A percentile compares a stretch with the other conserved stretches of the same genome.
phyloP scores from a whole-genome alignment of 1,140 invertebrate genomes.

The Drosophila hydei region DNA sequence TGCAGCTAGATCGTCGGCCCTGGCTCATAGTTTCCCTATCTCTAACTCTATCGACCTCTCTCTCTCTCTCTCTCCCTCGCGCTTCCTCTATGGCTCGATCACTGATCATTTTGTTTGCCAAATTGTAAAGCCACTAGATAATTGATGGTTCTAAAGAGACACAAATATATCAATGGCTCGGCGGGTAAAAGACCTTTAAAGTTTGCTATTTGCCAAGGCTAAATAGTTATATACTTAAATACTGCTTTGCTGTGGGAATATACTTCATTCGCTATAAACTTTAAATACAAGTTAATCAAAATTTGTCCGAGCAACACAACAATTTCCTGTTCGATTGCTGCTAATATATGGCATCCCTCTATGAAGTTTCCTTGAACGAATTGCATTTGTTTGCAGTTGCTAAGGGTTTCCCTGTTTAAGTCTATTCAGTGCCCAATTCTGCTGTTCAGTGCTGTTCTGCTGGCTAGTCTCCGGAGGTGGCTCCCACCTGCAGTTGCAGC shows the following conservation, averaged over 20 bases:
- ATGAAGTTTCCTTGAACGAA: too few relatives aligned
- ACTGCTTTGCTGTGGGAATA: conserved; percentile 6
- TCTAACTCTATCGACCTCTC: background rate
- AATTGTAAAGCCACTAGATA: conserved; percentile 39
- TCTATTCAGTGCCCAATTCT: too few relatives aligned
- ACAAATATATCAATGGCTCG: conserved; percentile 29
- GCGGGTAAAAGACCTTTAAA: background rate
- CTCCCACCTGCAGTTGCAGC: too few relatives aligned
- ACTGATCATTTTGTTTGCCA: conserved; percentile 17
- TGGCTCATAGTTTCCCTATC: conserved; percentile 3
- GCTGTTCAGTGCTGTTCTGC: too few relatives aligned
- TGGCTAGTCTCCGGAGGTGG: too few relatives aligned
- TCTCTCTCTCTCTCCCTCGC: background rate
- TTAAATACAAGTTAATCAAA: background rate
- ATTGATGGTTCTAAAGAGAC: conserved; percentile 71
- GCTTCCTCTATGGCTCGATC: conserved; percentile 11
- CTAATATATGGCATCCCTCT: too few relatives aligned
- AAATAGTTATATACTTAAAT: background rate
- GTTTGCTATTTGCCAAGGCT: conserved; percentile 6
- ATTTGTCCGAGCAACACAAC: background rate
- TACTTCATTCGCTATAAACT: background rate
- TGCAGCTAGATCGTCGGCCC: conserved; percentile 16
- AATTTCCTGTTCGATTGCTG: background rate
- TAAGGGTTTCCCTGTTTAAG: too few relatives aligned
- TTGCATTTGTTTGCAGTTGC: too few relatives aligned